Evolutionary conservation across 1,140 invertebrate species (phyloP).

Genomic region (Drosophila ananassae): DNA sequence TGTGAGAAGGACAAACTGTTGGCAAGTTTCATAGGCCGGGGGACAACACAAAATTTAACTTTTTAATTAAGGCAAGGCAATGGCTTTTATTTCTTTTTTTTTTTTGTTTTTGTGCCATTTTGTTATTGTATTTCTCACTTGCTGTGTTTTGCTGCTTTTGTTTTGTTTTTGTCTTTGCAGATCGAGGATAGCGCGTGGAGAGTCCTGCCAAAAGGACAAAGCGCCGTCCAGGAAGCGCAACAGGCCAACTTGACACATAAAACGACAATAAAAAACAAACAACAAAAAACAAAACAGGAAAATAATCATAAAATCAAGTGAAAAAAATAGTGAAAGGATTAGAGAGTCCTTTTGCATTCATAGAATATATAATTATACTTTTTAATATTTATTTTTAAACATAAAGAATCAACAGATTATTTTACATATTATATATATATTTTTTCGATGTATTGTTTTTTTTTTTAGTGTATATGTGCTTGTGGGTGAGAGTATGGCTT

Average conservation of each 20-base stretch:
- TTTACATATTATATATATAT: background rate
- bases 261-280: constrained; percentile 31
- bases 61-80: constrained; percentile 74
- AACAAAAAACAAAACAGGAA: constrained; percentile 22
- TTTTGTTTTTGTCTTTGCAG: background rate
- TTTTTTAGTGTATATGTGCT: constrained; percentile 13
- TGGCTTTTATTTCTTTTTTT: constrained; percentile 53
- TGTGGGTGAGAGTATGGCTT: constrained; percentile 12
- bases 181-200: constrained; percentile 35
- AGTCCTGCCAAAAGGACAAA: constrained; percentile 37
- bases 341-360: background rate
- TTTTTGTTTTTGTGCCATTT: constrained; percentile 15
- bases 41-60: constrained; percentile 64
- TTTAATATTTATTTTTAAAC: background rate
- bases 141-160: background rate
- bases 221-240: constrained; percentile 48
- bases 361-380: background rate
- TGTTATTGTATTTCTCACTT: constrained; percentile 14
- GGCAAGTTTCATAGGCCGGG: constrained; percentile 53
- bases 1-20: constrained; percentile 21
- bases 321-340: background rate
- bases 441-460: background rate
- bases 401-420: background rate
- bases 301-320: constrained; percentile 35
- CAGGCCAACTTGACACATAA: constrained; percentile 70